Evolutionary conservation across 2,888 invertebrate species (phyloP).

Genomic region (Lomographa bimaculata): DNA sequence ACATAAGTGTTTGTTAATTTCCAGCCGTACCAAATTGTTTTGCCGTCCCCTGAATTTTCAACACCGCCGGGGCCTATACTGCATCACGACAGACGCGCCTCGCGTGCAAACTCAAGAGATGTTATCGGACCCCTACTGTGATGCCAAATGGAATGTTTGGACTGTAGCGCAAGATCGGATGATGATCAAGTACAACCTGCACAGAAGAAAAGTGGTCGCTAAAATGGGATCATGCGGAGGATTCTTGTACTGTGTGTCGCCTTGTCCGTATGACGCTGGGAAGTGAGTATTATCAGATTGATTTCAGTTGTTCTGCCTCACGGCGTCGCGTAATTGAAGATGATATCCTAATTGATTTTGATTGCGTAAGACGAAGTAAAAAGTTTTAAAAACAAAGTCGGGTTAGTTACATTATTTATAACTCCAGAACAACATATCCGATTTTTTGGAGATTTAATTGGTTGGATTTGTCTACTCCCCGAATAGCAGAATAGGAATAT

Average conservation of each 20-base stretch:
- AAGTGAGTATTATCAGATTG: slow-evolving; percentile 82
- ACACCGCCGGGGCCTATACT: slow-evolving; percentile 86
- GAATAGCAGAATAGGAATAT: too few species aligned
- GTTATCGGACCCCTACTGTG: background rate
- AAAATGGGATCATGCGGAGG: slow-evolving; percentile 85
- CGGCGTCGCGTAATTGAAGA: too few species aligned
- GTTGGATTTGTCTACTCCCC: too few species aligned
- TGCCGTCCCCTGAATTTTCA: slow-evolving; percentile 63
- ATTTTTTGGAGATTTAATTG: too few species aligned
- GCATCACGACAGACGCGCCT: slow-evolving; percentile 78
- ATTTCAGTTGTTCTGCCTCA: too few species aligned
- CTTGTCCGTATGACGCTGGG: slow-evolving; percentile 88
- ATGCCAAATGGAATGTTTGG: slow-evolving; percentile 74
- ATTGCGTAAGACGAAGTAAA: too few species aligned
- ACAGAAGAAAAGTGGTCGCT: slow-evolving; percentile 52
- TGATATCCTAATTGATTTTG: too few species aligned
- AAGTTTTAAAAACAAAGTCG: too few species aligned
- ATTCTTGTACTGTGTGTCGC: slow-evolving; percentile 83
- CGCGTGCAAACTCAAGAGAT: slow-evolving; percentile 40
- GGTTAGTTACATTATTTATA: too few species aligned
- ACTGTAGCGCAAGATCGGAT: slow-evolving; percentile 85
- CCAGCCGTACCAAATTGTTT: slow-evolving; percentile 60
- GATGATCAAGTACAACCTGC: slow-evolving; percentile 76
- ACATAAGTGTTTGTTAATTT: slow-evolving; percentile 29
- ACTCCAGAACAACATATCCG: too few species aligned